Evolutionary conservation across 1,140 invertebrate genomes (phyloP).

Genomic region (Marisa cornuarietis): DNA sequence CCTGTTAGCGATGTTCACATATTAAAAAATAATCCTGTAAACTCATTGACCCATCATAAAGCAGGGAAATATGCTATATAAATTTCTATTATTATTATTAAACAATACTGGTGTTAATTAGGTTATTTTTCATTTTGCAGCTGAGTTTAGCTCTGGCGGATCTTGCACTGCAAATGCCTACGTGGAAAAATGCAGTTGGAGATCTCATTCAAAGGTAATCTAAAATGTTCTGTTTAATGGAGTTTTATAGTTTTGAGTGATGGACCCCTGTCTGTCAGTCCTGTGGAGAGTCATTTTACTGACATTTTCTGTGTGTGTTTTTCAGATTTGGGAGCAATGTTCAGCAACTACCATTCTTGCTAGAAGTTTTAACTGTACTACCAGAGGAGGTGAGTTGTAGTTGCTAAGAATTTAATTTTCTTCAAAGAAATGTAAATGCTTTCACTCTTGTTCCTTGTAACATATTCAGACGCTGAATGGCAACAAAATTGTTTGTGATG

Average conservation of each 20-base stretch:
- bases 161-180: slow-evolving; percentile 90
- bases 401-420: not conserved
- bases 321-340: slow-evolving; percentile 63
- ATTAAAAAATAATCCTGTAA: too few relatives aligned
- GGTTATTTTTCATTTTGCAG: slow-evolving; percentile 65
- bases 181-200: slow-evolving; percentile 88
- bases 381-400: slow-evolving; percentile 87
- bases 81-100: too few relatives aligned
- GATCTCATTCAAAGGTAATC: slow-evolving; percentile 82
- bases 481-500: too few relatives aligned
- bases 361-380: slow-evolving; percentile 92
- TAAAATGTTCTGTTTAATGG: not conserved
- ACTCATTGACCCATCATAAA: too few relatives aligned
- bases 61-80: too few relatives aligned
- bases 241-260: slow-evolving; percentile 1
- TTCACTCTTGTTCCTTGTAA: too few relatives aligned
- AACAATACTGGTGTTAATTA: too few relatives aligned
- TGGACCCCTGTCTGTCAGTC: not conserved
- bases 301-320: slow-evolving; percentile 23
- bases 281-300: not conserved
- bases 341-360: slow-evolving; percentile 70
- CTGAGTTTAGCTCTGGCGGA: slow-evolving; percentile 92
- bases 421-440: too few relatives aligned
- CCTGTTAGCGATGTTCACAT: too few relatives aligned
- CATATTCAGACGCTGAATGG: too few relatives aligned